Conservation (phyloP, 2,888 invertebrate species). For the Drosophila austrosaltans region DNA sequence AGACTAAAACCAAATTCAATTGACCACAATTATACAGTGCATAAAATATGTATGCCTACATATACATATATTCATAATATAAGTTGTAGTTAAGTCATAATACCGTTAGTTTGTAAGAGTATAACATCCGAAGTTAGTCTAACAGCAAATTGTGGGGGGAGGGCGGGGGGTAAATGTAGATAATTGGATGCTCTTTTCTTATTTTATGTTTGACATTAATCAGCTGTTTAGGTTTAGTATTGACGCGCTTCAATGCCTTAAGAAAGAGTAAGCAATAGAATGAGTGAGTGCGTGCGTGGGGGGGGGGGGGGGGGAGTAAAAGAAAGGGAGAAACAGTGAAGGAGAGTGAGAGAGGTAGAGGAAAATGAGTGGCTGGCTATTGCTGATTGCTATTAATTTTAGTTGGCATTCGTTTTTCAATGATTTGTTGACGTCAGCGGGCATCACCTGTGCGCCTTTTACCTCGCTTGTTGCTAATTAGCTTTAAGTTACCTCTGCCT, state of each 20-base stretch:
- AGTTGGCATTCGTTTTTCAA: constrained; percentile 12
- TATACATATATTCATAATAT: too few species aligned
- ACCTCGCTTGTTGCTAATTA: constrained; percentile 58
- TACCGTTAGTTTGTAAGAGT: constrained; percentile 2
- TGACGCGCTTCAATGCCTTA: background rate
- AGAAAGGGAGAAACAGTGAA: too few species aligned
- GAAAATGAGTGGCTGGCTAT: background rate
- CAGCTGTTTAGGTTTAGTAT: constrained; percentile 33
- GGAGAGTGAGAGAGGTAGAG: background rate
- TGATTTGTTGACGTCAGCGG: constrained; percentile 18
- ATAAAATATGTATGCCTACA: too few species aligned
- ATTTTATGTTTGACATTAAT: constrained; percentile 37
- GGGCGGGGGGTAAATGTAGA: background rate
- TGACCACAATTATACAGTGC: too few species aligned
- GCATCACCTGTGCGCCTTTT: constrained; percentile 19
- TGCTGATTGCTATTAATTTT: constrained; percentile 17
- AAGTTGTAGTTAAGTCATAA: background rate
- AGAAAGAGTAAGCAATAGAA: background rate
- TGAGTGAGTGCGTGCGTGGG: background rate
- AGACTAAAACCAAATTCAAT: too few species aligned
- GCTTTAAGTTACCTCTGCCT: constrained; percentile 38
- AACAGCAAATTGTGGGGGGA: background rate
- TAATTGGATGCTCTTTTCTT: constrained; percentile 6
- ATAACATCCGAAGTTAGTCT: background rate
- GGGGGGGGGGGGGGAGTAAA: too few species aligned